phyloP scores from a whole-genome alignment of 2,888 invertebrate species.

The Abrostola triplasia region DNA sequence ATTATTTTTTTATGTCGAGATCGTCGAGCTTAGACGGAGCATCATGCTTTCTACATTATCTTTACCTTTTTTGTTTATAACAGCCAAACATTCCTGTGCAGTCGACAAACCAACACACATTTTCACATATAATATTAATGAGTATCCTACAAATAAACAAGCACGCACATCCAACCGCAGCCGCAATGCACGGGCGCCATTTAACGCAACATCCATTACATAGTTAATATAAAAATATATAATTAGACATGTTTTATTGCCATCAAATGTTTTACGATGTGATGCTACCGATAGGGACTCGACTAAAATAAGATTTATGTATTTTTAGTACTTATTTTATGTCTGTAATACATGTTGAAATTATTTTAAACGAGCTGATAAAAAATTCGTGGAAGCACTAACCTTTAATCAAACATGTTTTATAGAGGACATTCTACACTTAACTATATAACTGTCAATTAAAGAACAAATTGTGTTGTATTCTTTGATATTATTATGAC shows the following conservation, averaged over 20 bases:
- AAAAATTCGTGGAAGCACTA: no score
- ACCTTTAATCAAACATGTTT: no score
- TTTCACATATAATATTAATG: neutral
- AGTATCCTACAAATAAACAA: slow-evolving; percentile 20
- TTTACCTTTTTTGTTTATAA: no score
- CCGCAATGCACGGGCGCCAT: slow-evolving; percentile 19
- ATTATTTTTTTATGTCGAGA: no score
- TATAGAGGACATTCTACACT: no score
- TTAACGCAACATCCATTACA: slow-evolving; percentile 13
- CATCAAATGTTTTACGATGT: slow-evolving; percentile 41
- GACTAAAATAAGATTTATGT: slow-evolving; percentile 41
- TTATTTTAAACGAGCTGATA: neutral
- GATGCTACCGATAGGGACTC: slow-evolving; percentile 12
- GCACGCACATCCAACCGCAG: slow-evolving; percentile 12
- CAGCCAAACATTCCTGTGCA: neutral
- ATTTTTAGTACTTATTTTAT: slow-evolving; percentile 32
- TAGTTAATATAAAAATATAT: slow-evolving; percentile 22
- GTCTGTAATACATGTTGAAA: slow-evolving; percentile 10
- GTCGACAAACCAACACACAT: neutral
- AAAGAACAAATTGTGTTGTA: no score
- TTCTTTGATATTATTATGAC: no score
- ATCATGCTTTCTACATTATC: no score
- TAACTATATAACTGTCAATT: no score
- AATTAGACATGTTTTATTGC: slow-evolving; percentile 40
- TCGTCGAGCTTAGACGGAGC: no score